Evolutionary conservation across 2,113 vertebrate species (phyloP).

Genomic region (Atrichornis clamosus): DNA sequence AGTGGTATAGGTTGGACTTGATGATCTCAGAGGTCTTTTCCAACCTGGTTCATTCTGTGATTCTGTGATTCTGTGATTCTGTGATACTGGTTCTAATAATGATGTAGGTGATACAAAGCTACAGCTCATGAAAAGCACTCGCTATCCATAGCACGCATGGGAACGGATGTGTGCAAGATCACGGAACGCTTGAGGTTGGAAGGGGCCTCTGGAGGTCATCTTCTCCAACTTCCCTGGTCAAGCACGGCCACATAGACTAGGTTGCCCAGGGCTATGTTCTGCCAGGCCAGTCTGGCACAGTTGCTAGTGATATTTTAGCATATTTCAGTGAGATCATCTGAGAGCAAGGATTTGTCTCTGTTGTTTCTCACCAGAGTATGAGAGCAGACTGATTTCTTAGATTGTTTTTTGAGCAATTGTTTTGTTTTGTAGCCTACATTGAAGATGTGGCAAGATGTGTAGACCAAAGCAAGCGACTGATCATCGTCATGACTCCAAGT

Average conservation of each 20-base stretch:
- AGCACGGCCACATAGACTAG: background rate
- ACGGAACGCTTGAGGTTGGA: background rate
- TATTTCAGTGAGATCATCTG: background rate
- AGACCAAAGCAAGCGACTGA: constrained; percentile 97
- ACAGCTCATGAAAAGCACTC: background rate
- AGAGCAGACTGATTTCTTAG: background rate
- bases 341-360: background rate
- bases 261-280: background rate
- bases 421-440: constrained; percentile 88
- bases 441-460: constrained; percentile 98
- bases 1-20: too few species aligned
- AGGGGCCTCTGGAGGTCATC: background rate
- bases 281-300: background rate
- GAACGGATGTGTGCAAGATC: background rate
- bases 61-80: too few species aligned
- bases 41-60: too few species aligned
- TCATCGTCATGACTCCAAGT: constrained; percentile 98
- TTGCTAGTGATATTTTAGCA: background rate
- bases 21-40: too few species aligned
- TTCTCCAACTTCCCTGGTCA: background rate
- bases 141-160: rapidly evolving
- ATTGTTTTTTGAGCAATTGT: constrained; percentile 32
- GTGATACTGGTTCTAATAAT: background rate
- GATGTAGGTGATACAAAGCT: background rate
- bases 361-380: background rate